Evolutionary conservation across 2,888 invertebrate genomes (phyloP), one percentile per base, ranked within the genome.

Genomic region (Drosophila affinis): DNA sequence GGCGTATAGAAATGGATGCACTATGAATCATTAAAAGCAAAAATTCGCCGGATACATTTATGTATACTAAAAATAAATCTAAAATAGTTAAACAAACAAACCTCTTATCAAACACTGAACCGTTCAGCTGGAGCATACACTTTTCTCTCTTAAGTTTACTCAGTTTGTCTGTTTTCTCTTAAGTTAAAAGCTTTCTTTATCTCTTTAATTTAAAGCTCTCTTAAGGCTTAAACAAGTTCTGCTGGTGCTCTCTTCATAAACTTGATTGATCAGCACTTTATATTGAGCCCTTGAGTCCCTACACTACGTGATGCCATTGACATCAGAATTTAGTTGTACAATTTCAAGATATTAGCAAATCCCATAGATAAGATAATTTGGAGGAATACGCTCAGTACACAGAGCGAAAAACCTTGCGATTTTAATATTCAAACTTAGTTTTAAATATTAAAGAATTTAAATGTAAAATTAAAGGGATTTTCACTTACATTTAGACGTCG

Each of bases 221-320:
- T 18, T 27, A 24, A 53, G 9, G 10, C 1, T 34, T 45, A 34
- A 64, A 64, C 21, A 21, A 6, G 17, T 47, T 53, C 29, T 21
- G 34, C 21, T 47, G 17, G 53, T 1, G 9, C 14, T 6, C 64
- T 17, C 52, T 47, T 10, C 18, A 27, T 6, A 21, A n/a, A 21
- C 34, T 14, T 65, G 47, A 54, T 65, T 48, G 39, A 65, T 54
- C 67, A 27, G 47, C 61, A 24, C 7, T n/a, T n/a, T 39, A 2
- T 12, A 6, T 34, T 5, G 9, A 12, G 14, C 27, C 12, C 9
- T 44, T 14, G 2, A 34, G n/a, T n/a, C 2, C 12, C 18, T 61
- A 10, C n/a, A 18, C 29, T 21, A 9, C n/a, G 39, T 39, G 39
- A 39, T 14, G n/a, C 7, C n/a, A 0, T 7, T 14, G 39, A 39